Evolutionary conservation across 2,113 vertebrate genomes (phyloP).

Genomic region (Pleuronectes platessa): DNA sequence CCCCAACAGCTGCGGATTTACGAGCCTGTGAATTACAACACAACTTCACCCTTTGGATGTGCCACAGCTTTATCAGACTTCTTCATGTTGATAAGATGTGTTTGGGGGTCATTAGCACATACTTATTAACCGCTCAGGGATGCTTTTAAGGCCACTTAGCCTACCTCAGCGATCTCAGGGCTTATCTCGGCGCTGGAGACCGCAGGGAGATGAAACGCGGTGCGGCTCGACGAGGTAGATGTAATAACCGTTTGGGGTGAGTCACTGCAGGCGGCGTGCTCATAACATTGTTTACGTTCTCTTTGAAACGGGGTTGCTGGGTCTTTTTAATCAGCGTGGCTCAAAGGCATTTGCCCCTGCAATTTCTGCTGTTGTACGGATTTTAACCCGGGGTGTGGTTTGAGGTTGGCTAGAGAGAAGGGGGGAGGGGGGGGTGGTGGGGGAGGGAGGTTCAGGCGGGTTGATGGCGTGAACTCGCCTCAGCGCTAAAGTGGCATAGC

Average conservation of each 20-base stretch:
- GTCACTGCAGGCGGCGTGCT: slow-evolving; percentile 69
- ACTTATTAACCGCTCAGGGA: slow-evolving; percentile 76
- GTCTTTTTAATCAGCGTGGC: slow-evolving; percentile 78
- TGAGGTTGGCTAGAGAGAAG: slow-evolving; percentile 39
- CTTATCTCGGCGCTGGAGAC: slow-evolving; percentile 68
- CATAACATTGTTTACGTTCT: slow-evolving; percentile 69
- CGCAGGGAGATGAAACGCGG: slow-evolving; percentile 65
- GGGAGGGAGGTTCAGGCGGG: slow-evolving; percentile 48
- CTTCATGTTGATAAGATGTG: slow-evolving; percentile 70
- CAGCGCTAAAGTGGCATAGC: slow-evolving; percentile 48
- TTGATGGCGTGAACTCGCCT: slow-evolving; percentile 49
- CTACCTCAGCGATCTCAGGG: slow-evolving; percentile 64
- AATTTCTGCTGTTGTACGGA: slow-evolving; percentile 77
- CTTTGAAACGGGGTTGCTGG: slow-evolving; percentile 72
- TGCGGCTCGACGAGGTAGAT: slow-evolving; percentile 54
- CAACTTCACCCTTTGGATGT: slow-evolving; percentile 47
- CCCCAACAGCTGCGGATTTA: slow-evolving; percentile 54
- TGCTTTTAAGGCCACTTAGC: slow-evolving; percentile 76
- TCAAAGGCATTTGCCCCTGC: slow-evolving; percentile 73
- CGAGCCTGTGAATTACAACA: slow-evolving; percentile 43
- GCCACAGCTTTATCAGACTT: slow-evolving; percentile 54
- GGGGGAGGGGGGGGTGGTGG: slow-evolving; percentile 6
- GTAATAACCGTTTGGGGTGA: slow-evolving; percentile 75
- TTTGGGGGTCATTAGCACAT: slow-evolving; percentile 74
- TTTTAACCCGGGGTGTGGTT: slow-evolving; percentile 73